Conservation (phyloP, 2,888 invertebrate genomes). For the Agonopterix heracliana region DNA sequence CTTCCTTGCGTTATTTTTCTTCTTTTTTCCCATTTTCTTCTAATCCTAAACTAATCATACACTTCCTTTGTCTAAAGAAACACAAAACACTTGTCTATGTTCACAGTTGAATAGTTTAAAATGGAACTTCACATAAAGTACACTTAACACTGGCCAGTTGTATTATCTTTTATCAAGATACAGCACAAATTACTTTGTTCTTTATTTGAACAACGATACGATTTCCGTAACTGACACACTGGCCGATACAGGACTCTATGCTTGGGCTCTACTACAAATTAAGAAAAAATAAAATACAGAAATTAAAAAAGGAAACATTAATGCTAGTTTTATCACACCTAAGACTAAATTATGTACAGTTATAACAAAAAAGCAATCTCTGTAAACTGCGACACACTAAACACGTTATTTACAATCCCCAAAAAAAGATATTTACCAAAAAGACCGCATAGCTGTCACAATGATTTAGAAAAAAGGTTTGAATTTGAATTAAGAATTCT, state of each 20-base stretch:
- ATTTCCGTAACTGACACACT: slow-evolving; percentile 29
- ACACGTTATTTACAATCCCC: slow-evolving; percentile 14
- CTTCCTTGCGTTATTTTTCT: slow-evolving; percentile 57
- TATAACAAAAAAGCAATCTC: not conserved
- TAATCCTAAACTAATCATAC: slow-evolving; percentile 31
- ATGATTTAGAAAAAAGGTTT: slow-evolving; percentile 14
- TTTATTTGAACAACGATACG: slow-evolving; percentile 34
- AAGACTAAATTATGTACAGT: slow-evolving; percentile 1
- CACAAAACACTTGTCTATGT: slow-evolving; percentile 11
- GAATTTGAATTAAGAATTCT: slow-evolving; percentile 32
- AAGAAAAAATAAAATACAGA: slow-evolving; percentile 6
- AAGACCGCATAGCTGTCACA: slow-evolving; percentile 12
- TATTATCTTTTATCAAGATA: slow-evolving; percentile 20
- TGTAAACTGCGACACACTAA: slow-evolving; percentile 8
- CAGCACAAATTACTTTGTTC: slow-evolving; percentile 27
- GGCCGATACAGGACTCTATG: slow-evolving; percentile 55
- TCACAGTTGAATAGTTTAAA: slow-evolving; percentile 10
- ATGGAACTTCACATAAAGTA: slow-evolving; percentile 24
- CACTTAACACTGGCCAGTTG: slow-evolving; percentile 28
- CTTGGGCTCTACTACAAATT: slow-evolving; percentile 42
- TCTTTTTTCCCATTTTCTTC: slow-evolving; percentile 63
- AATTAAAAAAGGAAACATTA: not conserved
- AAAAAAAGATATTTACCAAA: slow-evolving; percentile 45
- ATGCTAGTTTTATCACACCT: not conserved
- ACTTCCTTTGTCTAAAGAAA: slow-evolving; percentile 9